Conservation (phyloP, 2,888 invertebrate species). For the Pheosia tremula region DNA sequence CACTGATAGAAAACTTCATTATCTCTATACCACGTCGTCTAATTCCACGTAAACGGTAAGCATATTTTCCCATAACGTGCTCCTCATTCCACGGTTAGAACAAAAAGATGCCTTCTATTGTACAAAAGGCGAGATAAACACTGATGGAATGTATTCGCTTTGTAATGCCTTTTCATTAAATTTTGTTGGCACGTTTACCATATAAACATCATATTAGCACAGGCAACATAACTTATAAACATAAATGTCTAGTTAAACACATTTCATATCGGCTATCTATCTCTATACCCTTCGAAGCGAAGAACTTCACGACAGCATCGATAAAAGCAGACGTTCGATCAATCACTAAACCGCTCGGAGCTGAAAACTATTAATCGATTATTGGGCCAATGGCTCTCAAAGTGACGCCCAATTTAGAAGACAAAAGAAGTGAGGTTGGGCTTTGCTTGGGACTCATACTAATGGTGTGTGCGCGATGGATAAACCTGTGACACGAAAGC, state of each 20-base stretch:
- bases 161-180: neutral
- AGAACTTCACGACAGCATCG: conserved; percentile 1
- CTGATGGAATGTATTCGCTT: neutral
- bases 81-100: neutral
- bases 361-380: conserved; percentile 10
- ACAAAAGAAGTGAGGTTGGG: neutral
- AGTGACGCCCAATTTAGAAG: neutral
- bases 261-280: neutral
- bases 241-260: neutral
- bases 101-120: neutral
- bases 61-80: neutral
- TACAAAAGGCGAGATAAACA: neutral
- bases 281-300: neutral
- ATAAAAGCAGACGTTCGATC: conserved; percentile 8
- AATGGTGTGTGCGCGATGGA: no score
- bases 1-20: no score
- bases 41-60: no score
- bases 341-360: conserved; percentile 11
- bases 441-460: neutral
- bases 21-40: no score
- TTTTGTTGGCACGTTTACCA: neutral
- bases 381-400: conserved; percentile 3
- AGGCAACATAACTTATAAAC: neutral
- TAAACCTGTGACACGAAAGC: no score
- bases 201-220: no score